Percentiles rank a stretch among this genome's conserved stretches.
Conservation (phyloP, 2,888 invertebrate genomes). For the Athripsodes cinereus region DNA sequence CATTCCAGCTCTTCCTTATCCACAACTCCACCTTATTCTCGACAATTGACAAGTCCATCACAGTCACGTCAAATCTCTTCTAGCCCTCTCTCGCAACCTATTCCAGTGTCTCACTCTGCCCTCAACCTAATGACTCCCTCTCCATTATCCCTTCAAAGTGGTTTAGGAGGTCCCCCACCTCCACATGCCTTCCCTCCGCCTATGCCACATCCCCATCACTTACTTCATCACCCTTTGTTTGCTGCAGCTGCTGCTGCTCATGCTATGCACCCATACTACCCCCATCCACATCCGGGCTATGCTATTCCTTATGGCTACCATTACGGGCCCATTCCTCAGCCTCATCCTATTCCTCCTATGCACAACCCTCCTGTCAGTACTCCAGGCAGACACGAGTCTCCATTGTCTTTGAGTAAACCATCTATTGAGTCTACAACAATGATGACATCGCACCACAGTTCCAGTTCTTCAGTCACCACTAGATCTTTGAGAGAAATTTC, state of each 20-base stretch:
- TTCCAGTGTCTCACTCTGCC: slow-evolving; percentile 54
- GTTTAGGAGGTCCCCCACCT: slow-evolving; percentile 64
- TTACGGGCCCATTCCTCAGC: slow-evolving; percentile 66
- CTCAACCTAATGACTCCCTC: slow-evolving; percentile 56
- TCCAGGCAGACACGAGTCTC: slow-evolving; percentile 46
- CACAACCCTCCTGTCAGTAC: slow-evolving; percentile 45
- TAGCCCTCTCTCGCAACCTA: slow-evolving; percentile 43
- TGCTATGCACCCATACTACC: slow-evolving; percentile 65
- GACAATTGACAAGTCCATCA: slow-evolving; percentile 47
- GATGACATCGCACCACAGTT: slow-evolving; percentile 65
- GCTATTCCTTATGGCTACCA: slow-evolving; percentile 67
- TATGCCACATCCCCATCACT: slow-evolving; percentile 63
- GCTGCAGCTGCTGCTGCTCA: slow-evolving; percentile 56
- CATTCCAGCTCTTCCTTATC: slow-evolving; percentile 41
- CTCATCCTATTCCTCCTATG: slow-evolving; percentile 67
- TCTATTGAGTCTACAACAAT: slow-evolving; percentile 60
- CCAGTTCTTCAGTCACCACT: slow-evolving; percentile 65
- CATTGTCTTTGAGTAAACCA: slow-evolving; percentile 36
- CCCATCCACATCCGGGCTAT: slow-evolving; percentile 64
- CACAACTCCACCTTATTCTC: slow-evolving; percentile 47
- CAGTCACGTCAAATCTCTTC: slow-evolving; percentile 47
- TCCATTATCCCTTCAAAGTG: slow-evolving; percentile 56
- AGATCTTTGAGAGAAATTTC: slow-evolving; percentile 57
- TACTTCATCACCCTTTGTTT: slow-evolving; percentile 62
- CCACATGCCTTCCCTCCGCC: slow-evolving; percentile 63